These are phyloP conservation scores for Hyperoplus immaculatus DNA, from an alignment of 2,797 vertebrate genomes.

Conservation along the genomic window DNA sequence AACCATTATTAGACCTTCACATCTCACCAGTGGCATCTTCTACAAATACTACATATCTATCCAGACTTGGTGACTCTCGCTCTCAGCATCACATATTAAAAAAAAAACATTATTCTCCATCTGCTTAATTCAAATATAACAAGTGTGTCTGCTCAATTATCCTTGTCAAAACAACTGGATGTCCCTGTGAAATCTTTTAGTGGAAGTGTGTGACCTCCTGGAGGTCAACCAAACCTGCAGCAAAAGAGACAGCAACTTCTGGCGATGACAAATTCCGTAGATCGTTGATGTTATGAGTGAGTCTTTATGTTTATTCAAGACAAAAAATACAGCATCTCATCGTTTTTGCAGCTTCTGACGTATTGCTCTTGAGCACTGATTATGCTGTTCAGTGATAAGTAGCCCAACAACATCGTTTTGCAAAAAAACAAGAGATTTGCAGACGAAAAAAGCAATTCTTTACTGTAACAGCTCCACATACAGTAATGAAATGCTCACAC, in stretches of 20 bases:
- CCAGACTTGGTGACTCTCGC: not conserved
- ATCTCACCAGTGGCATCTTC: not conserved
- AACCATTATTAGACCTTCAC: not conserved
- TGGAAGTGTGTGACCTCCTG: constrained; percentile 16
- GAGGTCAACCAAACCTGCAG: not conserved
- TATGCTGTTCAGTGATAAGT: not conserved
- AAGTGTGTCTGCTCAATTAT: not conserved
- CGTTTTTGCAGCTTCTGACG: not conserved
- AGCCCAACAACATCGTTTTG: not conserved
- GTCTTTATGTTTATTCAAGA: constrained; percentile 4
- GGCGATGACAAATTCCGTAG: constrained; percentile 21
- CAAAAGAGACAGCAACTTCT: constrained; percentile 2
- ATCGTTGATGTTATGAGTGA: not conserved
- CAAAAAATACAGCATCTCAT: not conserved
- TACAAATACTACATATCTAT: not conserved
- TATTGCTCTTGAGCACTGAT: not conserved
- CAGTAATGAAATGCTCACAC: not conserved
- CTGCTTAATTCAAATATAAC: constrained; percentile 7
- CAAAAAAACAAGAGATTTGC: not conserved
- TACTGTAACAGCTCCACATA: too few relatives aligned
- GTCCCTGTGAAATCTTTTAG: not conserved
- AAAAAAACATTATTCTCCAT: not conserved
- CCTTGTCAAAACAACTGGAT: not conserved
- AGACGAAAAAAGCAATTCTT: not conserved
- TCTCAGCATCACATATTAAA: not conserved